Conservation (phyloP, 2,113 vertebrate genomes). For the Oxyruncus cristatus region DNA sequence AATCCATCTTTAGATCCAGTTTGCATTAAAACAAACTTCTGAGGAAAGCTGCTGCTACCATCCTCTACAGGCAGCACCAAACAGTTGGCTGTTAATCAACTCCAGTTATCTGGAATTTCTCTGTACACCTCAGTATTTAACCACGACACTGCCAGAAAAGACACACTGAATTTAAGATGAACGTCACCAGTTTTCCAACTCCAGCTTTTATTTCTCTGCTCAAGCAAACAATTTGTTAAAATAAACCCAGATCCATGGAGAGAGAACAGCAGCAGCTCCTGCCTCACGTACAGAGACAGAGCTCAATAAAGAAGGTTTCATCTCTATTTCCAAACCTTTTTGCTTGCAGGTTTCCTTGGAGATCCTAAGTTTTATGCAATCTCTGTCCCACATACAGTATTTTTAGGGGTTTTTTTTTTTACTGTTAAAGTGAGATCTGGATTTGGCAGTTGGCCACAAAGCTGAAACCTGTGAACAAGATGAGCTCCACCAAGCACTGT, state of each 20-base stretch:
- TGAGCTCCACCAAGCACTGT: background rate
- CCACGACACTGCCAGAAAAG: background rate
- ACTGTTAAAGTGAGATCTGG: background rate
- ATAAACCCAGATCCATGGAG: background rate
- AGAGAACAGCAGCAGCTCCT: background rate
- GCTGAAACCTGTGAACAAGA: background rate
- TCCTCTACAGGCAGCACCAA: background rate
- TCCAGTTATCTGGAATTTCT: background rate
- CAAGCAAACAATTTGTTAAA: background rate
- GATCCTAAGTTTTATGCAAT: background rate
- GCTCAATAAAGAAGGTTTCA: no score
- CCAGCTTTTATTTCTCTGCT: background rate
- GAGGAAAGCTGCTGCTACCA: background rate
- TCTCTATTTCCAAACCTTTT: background rate
- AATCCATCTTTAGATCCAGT: background rate
- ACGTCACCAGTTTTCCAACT: background rate
- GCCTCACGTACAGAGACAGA: background rate
- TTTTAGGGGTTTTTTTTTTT: background rate
- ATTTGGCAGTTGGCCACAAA: background rate
- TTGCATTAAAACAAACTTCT: background rate
- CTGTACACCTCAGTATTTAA: background rate
- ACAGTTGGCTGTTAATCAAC: background rate
- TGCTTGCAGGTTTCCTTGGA: background rate
- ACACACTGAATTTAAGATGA: background rate
- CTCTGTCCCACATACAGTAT: background rate